Evolutionary conservation across 2,113 vertebrate genomes (phyloP).

Genomic region (Tetrao urogallus): DNA sequence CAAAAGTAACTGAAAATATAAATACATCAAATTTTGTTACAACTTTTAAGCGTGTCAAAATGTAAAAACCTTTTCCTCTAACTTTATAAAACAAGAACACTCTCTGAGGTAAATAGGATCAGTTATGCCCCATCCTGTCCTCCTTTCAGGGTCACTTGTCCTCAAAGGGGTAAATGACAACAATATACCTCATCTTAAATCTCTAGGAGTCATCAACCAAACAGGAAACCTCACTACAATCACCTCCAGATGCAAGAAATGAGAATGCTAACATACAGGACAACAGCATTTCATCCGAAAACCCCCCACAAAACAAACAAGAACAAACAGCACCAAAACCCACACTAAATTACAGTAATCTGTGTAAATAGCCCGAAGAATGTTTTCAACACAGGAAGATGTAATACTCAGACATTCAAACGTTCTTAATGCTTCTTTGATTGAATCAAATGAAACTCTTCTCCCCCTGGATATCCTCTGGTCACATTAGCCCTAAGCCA

Average conservation of each 20-base stretch:
- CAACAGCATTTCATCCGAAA: background rate
- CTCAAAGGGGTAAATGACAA: background rate
- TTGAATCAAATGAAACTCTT: background rate
- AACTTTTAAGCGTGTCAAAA: background rate
- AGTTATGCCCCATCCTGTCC: background rate
- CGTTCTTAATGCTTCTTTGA: background rate
- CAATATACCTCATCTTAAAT: background rate
- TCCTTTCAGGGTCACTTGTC: background rate
- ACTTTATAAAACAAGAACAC: fast-evolving
- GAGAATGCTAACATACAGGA: background rate
- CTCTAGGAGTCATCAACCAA: background rate
- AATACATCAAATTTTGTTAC: background rate
- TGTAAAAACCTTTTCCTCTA: background rate
- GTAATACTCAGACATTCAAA: background rate
- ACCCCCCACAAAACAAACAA: too few relatives aligned
- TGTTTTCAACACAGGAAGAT: background rate
- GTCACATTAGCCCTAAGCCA: background rate
- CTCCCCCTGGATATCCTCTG: background rate
- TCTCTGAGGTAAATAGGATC: background rate
- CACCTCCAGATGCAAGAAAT: background rate
- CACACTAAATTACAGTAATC: background rate
- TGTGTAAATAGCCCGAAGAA: background rate
- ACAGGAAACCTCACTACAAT: background rate
- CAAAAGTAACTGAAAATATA: background rate
- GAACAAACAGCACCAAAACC: too few relatives aligned